Percentiles rank a stretch among this genome's conserved stretches.
These are phyloP conservation scores for Euplagia quadripunctaria DNA, from an alignment of 2,888 invertebrate genomes.

Conservation along the genomic window DNA sequence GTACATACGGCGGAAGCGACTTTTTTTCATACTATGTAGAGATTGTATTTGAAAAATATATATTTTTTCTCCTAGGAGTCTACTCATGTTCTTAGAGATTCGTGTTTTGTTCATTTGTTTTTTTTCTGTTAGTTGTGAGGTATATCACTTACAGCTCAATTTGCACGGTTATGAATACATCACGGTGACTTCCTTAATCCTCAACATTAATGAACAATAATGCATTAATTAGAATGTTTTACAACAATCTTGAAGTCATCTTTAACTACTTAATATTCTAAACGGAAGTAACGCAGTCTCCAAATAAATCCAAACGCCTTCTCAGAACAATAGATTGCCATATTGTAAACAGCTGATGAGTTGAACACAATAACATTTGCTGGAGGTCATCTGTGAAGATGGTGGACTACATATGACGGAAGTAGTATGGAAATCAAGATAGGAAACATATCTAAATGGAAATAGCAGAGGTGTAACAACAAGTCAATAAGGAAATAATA, in stretches of 20 bases:
- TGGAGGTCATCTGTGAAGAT: background rate
- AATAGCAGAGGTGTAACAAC: background rate
- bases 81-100: no score
- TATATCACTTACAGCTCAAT: background rate
- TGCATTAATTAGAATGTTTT: background rate
- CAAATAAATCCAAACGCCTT: background rate
- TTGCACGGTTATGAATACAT: background rate
- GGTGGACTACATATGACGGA: background rate
- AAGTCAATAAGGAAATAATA: background rate
- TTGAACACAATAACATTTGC: background rate
- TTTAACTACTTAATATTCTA: background rate
- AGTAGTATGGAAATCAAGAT: background rate
- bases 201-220: background rate
- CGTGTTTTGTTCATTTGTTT: no score
- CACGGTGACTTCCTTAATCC: background rate
- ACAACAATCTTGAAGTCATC: background rate
- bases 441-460: background rate
- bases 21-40: no score
- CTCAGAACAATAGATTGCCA: background rate
- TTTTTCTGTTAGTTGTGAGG: no score
- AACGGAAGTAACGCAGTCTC: background rate
- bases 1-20: no score
- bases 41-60: no score
- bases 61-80: no score
- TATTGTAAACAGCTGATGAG: background rate